These are phyloP conservation scores for Fulica atra DNA, from an alignment of 2,113 vertebrate genomes.

Conservation along the genomic window DNA sequence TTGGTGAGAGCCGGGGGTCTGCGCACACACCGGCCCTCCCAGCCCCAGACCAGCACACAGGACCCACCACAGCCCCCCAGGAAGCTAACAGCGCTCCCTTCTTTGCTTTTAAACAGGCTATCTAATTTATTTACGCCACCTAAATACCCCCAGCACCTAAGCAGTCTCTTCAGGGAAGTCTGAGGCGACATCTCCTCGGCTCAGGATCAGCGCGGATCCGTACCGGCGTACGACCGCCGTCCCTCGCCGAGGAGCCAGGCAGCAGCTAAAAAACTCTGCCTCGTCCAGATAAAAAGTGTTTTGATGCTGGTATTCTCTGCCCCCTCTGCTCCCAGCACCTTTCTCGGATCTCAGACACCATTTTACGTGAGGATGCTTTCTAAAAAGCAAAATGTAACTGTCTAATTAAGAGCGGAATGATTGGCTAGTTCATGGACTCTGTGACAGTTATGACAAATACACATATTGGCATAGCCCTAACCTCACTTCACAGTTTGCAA, in stretches of 20 bases:
- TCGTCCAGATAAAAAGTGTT: slow-evolving; percentile 34
- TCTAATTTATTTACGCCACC: background rate
- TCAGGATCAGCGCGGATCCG: background rate
- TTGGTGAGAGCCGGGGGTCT: background rate
- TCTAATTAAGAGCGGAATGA: slow-evolving; percentile 84
- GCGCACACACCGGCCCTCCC: no score
- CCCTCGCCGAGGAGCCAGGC: background rate
- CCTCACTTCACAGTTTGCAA: slow-evolving; percentile 83
- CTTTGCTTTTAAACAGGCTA: accelerated
- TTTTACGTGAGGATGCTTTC: slow-evolving; percentile 74
- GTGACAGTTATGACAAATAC: slow-evolving; percentile 86
- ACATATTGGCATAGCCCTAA: slow-evolving; percentile 78
- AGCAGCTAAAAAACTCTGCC: slow-evolving; percentile 52
- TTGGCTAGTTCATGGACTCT: slow-evolving; percentile 79
- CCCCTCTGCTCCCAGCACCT: slow-evolving; percentile 72
- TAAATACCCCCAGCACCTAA: background rate
- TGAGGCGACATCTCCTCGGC: background rate
- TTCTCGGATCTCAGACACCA: slow-evolving; percentile 64
- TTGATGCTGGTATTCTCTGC: slow-evolving; percentile 56
- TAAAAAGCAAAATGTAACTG: slow-evolving; percentile 79
- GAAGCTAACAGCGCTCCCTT: background rate
- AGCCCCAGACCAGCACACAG: background rate
- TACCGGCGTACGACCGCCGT: background rate
- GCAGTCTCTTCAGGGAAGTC: background rate
- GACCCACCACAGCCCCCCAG: background rate